phyloP scores from a whole-genome alignment of 1,140 invertebrate species.

The Lysiphlebus fabarum region DNA sequence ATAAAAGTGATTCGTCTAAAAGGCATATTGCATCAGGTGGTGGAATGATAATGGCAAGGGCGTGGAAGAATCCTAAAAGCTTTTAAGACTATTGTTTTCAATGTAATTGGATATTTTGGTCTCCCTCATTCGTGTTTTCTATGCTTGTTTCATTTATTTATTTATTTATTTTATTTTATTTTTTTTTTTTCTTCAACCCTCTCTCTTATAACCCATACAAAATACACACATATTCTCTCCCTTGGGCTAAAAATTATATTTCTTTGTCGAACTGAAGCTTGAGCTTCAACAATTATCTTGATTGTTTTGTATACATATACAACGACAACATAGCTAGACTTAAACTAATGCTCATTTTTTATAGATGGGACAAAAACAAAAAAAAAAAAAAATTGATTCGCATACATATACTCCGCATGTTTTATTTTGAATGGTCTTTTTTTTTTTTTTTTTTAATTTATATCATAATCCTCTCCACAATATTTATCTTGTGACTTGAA shows the following conservation, averaged over 20 bases:
- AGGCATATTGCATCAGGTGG: conserved; percentile 13
- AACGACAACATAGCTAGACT: conserved; percentile 15
- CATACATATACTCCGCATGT: too few species aligned
- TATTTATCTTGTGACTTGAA: too few species aligned
- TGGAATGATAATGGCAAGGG: conserved; percentile 18
- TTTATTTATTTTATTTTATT: conserved; percentile 13
- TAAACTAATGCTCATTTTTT: too few species aligned
- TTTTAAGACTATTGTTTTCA: conserved; percentile 59
- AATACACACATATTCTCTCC: conserved; percentile 28
- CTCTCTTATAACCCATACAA: conserved; percentile 6
- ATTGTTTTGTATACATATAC: conserved; percentile 56
- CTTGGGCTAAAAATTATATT: conserved; percentile 10
- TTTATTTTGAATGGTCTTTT: too few species aligned
- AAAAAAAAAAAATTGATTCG: too few species aligned
- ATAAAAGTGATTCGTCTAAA: conserved; percentile 8
- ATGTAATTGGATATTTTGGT: conserved; percentile 59
- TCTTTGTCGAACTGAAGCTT: conserved; percentile 24
- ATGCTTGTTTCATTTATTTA: conserved; percentile 31
- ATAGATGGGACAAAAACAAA: too few species aligned
- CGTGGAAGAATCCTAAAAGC: conserved; percentile 41
- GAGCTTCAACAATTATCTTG: conserved; percentile 56
- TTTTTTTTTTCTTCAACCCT: conserved; percentile 21
- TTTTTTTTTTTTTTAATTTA: too few species aligned
- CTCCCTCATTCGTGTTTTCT: conserved; percentile 32
- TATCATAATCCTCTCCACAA: too few species aligned